Percentiles rank a stretch among this genome's conserved stretches.
Conservation (phyloP, 2,113 vertebrate genomes). For the Anseranas semipalmata region DNA sequence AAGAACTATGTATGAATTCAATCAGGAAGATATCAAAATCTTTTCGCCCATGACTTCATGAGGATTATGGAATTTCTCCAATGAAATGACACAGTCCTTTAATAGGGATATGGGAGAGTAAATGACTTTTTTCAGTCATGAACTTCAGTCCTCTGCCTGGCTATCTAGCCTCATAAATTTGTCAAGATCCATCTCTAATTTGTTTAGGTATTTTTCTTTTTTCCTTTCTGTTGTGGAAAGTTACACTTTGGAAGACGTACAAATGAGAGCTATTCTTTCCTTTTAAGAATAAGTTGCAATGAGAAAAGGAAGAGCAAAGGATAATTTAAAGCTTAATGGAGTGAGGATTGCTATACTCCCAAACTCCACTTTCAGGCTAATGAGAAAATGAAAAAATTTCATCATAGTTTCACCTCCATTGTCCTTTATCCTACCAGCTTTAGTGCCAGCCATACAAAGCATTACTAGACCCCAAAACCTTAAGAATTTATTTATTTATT, state of each 20-base stretch:
- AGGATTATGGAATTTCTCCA: not conserved
- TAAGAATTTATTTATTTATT: not conserved
- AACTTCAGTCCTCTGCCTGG: not conserved
- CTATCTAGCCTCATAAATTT: not conserved
- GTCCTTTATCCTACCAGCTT: not conserved
- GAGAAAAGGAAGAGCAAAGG: not conserved
- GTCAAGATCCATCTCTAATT: not conserved
- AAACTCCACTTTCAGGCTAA: not conserved
- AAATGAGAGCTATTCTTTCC: not conserved
- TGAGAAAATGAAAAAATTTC: not conserved
- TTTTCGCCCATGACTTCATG: not conserved
- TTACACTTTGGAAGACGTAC: not conserved
- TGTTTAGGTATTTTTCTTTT: not conserved
- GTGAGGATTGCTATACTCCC: not conserved
- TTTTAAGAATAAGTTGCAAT: not conserved
- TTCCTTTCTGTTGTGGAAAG: not conserved
- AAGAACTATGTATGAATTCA: not conserved
- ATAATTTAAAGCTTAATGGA: conserved; percentile 1
- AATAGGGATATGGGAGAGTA: not conserved
- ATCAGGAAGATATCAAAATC: not conserved
- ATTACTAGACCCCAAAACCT: not conserved
- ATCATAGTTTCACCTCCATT: not conserved
- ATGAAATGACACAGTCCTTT: not conserved
- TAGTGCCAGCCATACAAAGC: not conserved
- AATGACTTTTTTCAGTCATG: not conserved